A percentile compares a stretch with the other conserved stretches of the same genome.
These are phyloP conservation scores for Fukomys damarensis DNA, from an alignment of 2,113 vertebrate species.

Conservation along the genomic window DNA sequence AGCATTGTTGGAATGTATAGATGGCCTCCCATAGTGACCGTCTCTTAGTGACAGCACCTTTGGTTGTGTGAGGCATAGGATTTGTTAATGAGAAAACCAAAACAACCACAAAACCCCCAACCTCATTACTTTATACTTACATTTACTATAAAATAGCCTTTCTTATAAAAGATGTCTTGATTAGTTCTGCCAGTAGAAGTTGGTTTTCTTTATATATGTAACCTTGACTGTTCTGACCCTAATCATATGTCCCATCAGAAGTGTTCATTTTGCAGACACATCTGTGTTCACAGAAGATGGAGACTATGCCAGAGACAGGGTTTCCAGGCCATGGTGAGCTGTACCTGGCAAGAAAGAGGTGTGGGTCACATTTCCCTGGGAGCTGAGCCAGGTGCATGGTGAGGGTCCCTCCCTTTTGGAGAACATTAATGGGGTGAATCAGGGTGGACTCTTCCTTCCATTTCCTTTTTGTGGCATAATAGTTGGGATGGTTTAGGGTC, in stretches of 20 bases:
- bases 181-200: background rate
- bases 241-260: background rate
- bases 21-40: background rate
- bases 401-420: background rate
- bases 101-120: background rate
- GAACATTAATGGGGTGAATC: too few species aligned
- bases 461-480: background rate
- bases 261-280: background rate
- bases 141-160: background rate
- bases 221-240: background rate
- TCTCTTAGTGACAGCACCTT: background rate
- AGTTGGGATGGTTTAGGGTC: background rate
- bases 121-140: background rate
- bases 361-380: background rate
- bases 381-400: background rate
- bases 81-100: background rate
- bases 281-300: background rate
- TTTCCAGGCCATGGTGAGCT: background rate
- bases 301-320: background rate
- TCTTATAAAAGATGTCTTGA: background rate
- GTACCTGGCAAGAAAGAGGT: background rate
- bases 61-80: background rate
- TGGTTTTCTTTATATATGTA: background rate
- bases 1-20: too few species aligned
- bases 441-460: background rate